Evolutionary conservation across 2,797 vertebrate genomes (phyloP).

Genomic region (Chrysocyon brachyurus): DNA sequence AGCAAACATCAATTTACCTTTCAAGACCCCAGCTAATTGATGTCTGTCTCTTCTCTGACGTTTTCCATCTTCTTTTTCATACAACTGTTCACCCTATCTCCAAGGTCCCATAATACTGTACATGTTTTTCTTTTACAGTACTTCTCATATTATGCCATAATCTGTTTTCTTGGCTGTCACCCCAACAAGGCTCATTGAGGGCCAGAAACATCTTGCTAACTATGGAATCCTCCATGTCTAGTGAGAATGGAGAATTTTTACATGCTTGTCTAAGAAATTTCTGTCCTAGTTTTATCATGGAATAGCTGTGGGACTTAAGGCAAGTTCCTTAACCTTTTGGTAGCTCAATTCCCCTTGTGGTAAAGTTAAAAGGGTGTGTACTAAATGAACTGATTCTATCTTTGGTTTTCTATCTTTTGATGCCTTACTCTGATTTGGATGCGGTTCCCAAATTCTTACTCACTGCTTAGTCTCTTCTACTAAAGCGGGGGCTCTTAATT

Average conservation of each 20-base stretch:
- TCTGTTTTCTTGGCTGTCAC: conserved; percentile 36
- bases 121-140: conserved; percentile 14
- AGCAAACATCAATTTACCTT: conserved; percentile 18
- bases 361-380: conserved; percentile 38
- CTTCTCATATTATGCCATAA: neutral
- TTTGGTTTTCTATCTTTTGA: conserved; percentile 66
- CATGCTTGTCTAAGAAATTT: conserved; percentile 36
- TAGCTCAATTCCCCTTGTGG: neutral
- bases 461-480: conserved; percentile 21
- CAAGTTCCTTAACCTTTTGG: conserved; percentile 40
- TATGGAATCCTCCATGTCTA: neutral
- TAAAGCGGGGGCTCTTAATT: conserved; percentile 33
- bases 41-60: conserved; percentile 20
- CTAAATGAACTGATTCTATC: conserved; percentile 44
- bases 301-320: conserved; percentile 16
- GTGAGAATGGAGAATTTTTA: conserved; percentile 14
- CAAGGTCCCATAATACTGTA: neutral
- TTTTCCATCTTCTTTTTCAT: neutral
- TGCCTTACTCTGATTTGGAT: conserved; percentile 35
- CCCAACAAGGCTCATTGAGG: neutral
- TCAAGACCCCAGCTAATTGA: neutral
- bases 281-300: conserved; percentile 9
- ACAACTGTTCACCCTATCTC: neutral
- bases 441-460: conserved; percentile 60
- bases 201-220: conserved; percentile 27